Base-by-base conservation (phyloP, 2,797 vertebrate species). In the Alcedo quadribrachys region DNA sequence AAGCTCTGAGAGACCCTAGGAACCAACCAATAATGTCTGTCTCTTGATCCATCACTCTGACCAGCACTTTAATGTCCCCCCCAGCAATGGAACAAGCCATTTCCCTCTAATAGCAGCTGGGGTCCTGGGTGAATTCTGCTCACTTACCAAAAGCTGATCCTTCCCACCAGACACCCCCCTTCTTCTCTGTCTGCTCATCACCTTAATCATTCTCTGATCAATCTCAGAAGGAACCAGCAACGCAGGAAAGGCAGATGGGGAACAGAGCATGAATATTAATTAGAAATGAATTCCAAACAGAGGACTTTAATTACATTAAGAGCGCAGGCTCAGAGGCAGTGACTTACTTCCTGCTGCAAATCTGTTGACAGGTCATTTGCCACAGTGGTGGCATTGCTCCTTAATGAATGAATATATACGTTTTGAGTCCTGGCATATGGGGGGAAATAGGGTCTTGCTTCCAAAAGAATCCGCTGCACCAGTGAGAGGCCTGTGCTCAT, bases 201-300 rank as follows among this genome's bases (percentile, higher is more conserved):
- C 70, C 86, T 95, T 97, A 95, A 97, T 96, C 94, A 96, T 86
- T 75, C 54, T 87, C 71, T 65, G 70, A 97, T 96, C 95, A 91
- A 66, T 94, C 95, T 97, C 92, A 89, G 95, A 94, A 94, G 92
- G 55, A 96, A 94, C 90, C 89, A 97, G 95, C 92, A 96, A 95
- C 43, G 25, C 22, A 15, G 77, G 90, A 94, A 96, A 89, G 93
- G 92, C 95, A 97, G 96, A 97, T 96, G 94, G 86, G 81, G 89
- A 96, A 86, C 73, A 90, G 92, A 93, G 46, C 81, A 96, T 97
- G 97, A 98, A 97, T 97, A 97, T 96, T 97, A 96, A 97, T 97
- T 96, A 96, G 91, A 53, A 75, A 78, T 19, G 87, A 96, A 90
- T 97, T 96, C 95, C 94, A 95, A 97, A 96, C 96, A 97, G 96